Base-by-base conservation (phyloP, 2,797 vertebrate species). In the Neopelma chrysocephalum region DNA sequence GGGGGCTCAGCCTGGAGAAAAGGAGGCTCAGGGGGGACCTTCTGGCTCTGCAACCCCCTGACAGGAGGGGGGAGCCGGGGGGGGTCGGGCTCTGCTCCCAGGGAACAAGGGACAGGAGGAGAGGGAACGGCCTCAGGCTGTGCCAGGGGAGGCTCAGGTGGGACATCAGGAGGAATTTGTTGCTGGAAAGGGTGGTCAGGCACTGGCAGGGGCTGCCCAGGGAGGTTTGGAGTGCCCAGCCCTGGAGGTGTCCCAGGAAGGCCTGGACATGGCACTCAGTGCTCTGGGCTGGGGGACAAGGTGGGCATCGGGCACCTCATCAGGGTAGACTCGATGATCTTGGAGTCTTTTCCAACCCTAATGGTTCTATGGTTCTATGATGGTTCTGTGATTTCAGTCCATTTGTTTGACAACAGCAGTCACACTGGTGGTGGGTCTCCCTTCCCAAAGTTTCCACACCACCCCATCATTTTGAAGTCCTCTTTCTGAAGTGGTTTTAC, bases 201-300 rank as follows among this genome's bases (percentile, higher is more conserved):
- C 29, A 3, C 4, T 65, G 20, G n/a, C 6, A 77, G 4, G 20
- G 32, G 11, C 0, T 1, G 15, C 15, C 11, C 50, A 22, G 50
- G 27, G 32, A 43, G 4, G 2, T 11, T 3, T 56, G 36, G 9
- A n/a, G 16, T n/a, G 3, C 8, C 22, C 20, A 26, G 12, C 19
- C 22, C 20, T 34, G 47, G 20, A 68, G 17, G 40, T 38, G 78
- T 32, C 26, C 18, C 16, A 19, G 48, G 45, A 47, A 62, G 1
- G 2, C 0, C 12, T 50, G 48, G 8, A 22, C 0, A 0, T 36
- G 54, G 26, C 34, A 48, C 10, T 61, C 18, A 26, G 40, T 61
- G 42, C 48, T 47, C 47, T 66, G 23, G 1, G 2, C 25, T 75
- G 26, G 40, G 20, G 66, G 26, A 5, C 50, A 57, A 4, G 7